phyloP scores from a whole-genome alignment of 2,113 vertebrate genomes.

The Ptychochromis oligacanthus region DNA sequence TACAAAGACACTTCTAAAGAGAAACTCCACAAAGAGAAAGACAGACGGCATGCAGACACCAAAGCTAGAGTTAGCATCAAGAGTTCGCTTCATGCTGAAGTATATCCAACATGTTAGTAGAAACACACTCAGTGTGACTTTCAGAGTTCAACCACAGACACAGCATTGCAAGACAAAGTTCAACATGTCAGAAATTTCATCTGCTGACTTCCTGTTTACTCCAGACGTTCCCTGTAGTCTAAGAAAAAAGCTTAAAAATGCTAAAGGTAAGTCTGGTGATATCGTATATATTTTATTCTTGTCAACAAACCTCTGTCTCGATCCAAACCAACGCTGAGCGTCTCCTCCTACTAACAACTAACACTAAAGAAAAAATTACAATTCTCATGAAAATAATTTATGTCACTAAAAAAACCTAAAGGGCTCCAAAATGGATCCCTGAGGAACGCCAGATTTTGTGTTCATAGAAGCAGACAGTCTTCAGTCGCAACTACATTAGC shows the following conservation, averaged over 20 bases:
- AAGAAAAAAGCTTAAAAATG: background rate
- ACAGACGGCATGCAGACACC: constrained; percentile 53
- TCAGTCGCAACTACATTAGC: background rate
- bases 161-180: constrained; percentile 42
- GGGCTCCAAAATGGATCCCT: background rate
- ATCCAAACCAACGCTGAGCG: background rate
- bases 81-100: constrained; percentile 61
- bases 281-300: background rate
- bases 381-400: background rate
- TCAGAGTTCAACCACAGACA: constrained; percentile 56
- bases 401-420: background rate
- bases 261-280: constrained; percentile 22
- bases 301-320: constrained; percentile 11
- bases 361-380: background rate
- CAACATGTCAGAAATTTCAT: constrained; percentile 1
- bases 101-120: constrained; percentile 45
- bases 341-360: background rate
- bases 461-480: background rate
- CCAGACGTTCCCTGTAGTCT: background rate
- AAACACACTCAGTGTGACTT: background rate
- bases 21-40: background rate
- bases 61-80: constrained; percentile 46
- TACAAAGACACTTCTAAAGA: background rate
- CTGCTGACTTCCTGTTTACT: constrained; percentile 26
- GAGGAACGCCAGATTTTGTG: background rate